A percentile compares a stretch with the other conserved stretches of the same genome.
Evolutionary conservation across 2,113 vertebrate genomes (phyloP).

Genomic region (Cottus gobio): DNA sequence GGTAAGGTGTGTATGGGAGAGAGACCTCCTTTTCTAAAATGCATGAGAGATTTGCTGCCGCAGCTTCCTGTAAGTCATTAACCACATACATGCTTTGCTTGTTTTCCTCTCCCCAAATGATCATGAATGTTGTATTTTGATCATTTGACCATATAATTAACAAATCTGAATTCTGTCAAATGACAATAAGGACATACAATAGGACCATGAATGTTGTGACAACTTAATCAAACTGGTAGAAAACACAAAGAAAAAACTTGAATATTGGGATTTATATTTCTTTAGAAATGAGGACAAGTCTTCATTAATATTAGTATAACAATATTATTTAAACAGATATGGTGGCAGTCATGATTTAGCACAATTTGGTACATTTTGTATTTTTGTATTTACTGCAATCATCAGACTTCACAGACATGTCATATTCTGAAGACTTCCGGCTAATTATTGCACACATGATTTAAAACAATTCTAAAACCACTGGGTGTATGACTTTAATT

Average conservation of each 20-base stretch:
- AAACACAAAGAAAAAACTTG: background rate
- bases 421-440: background rate
- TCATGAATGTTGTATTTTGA: too few species aligned
- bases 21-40: background rate
- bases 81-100: background rate
- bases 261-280: background rate
- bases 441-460: background rate
- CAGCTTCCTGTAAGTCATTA: conserved; percentile 89
- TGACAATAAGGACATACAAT: background rate
- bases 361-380: background rate
- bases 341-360: background rate
- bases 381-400: background rate
- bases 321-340: background rate
- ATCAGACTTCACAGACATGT: background rate
- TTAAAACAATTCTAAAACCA: background rate
- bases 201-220: background rate
- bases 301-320: background rate
- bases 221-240: background rate
- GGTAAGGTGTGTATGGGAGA: background rate
- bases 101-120: too few species aligned
- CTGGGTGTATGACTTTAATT: background rate
- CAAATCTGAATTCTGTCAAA: background rate
- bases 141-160: background rate
- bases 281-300: background rate
- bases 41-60: conserved; percentile 90